Evolutionary conservation across 1,140 invertebrate species (phyloP).

Genomic region (Phthorimaea operculella): DNA sequence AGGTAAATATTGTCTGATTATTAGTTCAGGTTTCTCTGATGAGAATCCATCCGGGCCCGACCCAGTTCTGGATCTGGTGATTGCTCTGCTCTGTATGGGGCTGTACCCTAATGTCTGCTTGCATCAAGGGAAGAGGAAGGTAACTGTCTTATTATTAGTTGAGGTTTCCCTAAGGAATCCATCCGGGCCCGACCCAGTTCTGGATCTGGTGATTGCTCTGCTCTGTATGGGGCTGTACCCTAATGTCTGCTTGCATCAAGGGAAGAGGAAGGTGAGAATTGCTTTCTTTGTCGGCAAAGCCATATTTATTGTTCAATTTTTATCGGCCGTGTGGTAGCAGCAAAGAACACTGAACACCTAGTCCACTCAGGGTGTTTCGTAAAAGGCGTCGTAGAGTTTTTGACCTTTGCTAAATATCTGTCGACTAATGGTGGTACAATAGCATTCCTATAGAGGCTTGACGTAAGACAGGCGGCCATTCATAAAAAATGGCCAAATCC

Average conservation of each 20-base stretch:
- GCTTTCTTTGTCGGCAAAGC: no score
- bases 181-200: slow-evolving; percentile 77
- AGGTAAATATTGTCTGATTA: slow-evolving; percentile 61
- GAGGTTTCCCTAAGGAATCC: slow-evolving; percentile 71
- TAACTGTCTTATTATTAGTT: slow-evolving; percentile 23
- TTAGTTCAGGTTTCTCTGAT: slow-evolving; percentile 83
- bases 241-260: slow-evolving; percentile 84
- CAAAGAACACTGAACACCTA: no score
- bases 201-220: slow-evolving; percentile 88
- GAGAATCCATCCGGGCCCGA: slow-evolving; percentile 84
- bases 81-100: slow-evolving; percentile 88
- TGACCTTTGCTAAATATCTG: no score
- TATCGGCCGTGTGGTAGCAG: no score
- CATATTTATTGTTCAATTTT: no score
- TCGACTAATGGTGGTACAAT: no score
- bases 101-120: slow-evolving; percentile 97
- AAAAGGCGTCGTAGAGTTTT: no score
- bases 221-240: slow-evolving; percentile 94
- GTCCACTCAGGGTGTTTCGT: no score
- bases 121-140: slow-evolving; percentile 95
- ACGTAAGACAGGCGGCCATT: no score
- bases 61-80: slow-evolving; percentile 84
- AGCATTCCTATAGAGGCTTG: no score
- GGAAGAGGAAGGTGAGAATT: slow-evolving; percentile 70
- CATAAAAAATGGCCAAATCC: no score